Evolutionary conservation across 2,113 vertebrate genomes (phyloP).

Genomic region (Struthidea cinerea): DNA sequence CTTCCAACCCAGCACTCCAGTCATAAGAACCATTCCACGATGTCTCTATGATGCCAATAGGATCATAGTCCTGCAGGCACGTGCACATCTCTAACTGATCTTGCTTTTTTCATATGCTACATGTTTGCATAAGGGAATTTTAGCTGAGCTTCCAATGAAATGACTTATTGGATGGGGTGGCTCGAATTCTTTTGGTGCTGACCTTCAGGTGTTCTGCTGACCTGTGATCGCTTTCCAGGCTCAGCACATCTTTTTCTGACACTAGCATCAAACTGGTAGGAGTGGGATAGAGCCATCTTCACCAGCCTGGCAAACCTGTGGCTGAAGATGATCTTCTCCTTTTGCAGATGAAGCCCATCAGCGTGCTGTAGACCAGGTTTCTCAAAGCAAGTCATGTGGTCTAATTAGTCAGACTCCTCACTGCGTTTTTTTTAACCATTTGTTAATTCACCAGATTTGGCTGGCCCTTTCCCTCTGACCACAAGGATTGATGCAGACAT

Average conservation of each 20-base stretch:
- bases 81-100: neutral
- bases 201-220: neutral
- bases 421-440: neutral
- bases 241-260: neutral
- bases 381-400: neutral
- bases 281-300: neutral
- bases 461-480: neutral
- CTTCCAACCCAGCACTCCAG: neutral
- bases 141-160: neutral
- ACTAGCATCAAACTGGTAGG: neutral
- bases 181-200: neutral
- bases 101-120: neutral
- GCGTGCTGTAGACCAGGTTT: neutral
- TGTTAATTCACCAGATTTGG: neutral
- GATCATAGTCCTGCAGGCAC: neutral
- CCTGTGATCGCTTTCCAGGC: neutral
- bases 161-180: no score
- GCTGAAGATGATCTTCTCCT: neutral
- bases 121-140: neutral
- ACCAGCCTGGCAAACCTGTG: neutral
- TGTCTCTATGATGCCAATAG: neutral
- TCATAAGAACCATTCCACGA: neutral
- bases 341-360: neutral
- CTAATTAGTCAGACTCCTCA: neutral
- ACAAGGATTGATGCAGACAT: neutral